phyloP scores from a whole-genome alignment of 2,113 vertebrate species.

The Leptodactylus fuscus region DNA sequence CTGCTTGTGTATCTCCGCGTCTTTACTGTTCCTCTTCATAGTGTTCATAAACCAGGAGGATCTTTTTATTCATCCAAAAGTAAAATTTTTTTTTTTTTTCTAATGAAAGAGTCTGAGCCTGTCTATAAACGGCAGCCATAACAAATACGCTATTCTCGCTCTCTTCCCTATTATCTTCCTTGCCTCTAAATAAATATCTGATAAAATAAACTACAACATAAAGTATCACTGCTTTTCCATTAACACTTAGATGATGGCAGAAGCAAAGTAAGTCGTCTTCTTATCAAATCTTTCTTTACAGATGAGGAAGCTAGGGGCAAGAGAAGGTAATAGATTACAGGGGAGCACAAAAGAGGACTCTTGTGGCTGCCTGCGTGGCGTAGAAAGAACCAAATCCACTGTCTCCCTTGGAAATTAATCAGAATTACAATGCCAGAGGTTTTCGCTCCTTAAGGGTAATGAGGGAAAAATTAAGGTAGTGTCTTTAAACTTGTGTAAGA shows the following conservation, averaged over 20 bases:
- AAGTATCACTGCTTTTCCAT: constrained; percentile 16
- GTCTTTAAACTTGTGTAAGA: neutral
- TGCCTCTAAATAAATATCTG: constrained; percentile 15
- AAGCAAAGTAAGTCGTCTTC: neutral
- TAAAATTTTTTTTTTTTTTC: neutral
- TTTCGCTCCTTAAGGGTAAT: neutral
- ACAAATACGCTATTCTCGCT: neutral
- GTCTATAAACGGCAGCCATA: neutral
- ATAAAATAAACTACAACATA: constrained; percentile 24
- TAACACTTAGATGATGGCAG: neutral
- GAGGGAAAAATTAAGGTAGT: neutral
- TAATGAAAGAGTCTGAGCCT: neutral
- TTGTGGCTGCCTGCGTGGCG: neutral
- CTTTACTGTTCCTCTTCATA: neutral
- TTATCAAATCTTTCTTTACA: constrained; percentile 17
- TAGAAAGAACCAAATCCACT: neutral
- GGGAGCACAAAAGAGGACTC: neutral
- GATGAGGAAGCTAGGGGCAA: neutral
- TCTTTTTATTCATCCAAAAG: neutral
- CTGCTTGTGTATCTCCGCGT: neutral
- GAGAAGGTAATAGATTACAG: constrained; percentile 16
- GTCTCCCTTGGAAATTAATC: neutral
- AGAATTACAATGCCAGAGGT: neutral
- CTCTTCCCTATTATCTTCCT: neutral
- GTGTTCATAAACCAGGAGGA: neutral